A percentile compares a stretch with the other conserved stretches of the same genome.
Evolutionary conservation across 2,113 vertebrate genomes (phyloP).

Genomic region (Scomber colias): DNA sequence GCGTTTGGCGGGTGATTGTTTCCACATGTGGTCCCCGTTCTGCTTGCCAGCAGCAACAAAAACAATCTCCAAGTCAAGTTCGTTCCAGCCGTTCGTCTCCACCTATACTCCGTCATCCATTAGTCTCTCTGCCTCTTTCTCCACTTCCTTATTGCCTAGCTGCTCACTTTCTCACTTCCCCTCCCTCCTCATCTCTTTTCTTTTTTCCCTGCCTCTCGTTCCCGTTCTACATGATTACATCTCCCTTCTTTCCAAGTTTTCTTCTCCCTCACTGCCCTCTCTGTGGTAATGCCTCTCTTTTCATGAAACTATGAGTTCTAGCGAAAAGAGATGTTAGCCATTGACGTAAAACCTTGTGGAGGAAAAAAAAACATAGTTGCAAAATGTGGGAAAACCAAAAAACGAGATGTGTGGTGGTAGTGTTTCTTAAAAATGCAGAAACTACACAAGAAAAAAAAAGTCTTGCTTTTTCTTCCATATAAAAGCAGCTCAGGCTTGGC

Average conservation of each 20-base stretch:
- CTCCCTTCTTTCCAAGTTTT: conserved; percentile 30
- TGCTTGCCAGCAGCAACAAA: conserved; percentile 68
- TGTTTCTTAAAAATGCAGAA: neutral
- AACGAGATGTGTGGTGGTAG: neutral
- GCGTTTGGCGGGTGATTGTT: conserved; percentile 80
- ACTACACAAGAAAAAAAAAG: neutral
- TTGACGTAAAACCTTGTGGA: conserved; percentile 22
- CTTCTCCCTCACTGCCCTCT: conserved; percentile 42
- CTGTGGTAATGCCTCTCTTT: conserved; percentile 32
- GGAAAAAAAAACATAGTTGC: neutral
- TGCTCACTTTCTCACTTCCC: conserved; percentile 9
- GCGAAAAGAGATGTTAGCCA: conserved; percentile 34
- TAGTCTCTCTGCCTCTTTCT: conserved; percentile 18
- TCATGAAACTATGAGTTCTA: conserved; percentile 25
- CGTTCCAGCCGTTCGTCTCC: conserved; percentile 48
- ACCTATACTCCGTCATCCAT: conserved; percentile 56
- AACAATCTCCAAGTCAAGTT: conserved; percentile 64
- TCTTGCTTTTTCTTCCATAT: conserved; percentile 38
- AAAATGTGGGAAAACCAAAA: conserved; percentile 6
- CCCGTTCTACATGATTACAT: conserved; percentile 28
- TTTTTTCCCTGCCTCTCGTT: conserved; percentile 12
- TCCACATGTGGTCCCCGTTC: conserved; percentile 82
- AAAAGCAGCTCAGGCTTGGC: conserved; percentile 10
- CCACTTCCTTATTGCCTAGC: conserved; percentile 22
- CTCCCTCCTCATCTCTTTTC: neutral